Conservation (phyloP, 2,113 vertebrate species). For the Chloebia gouldiae region DNA sequence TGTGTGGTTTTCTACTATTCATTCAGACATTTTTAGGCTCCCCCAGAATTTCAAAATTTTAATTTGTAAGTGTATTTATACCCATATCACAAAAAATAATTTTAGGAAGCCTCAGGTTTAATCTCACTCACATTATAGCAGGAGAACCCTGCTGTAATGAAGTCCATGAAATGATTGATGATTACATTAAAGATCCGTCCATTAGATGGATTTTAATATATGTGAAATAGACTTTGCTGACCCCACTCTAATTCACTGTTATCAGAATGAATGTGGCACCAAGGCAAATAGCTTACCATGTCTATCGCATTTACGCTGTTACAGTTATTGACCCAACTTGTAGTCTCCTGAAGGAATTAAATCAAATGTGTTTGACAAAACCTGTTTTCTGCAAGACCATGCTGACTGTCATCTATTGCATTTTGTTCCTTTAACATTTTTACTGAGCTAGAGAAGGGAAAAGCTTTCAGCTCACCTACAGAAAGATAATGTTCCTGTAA, state of each 20-base stretch:
- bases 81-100: neutral
- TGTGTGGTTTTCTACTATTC: neutral
- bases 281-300: neutral
- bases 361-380: neutral
- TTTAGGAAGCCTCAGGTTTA: neutral
- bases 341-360: neutral
- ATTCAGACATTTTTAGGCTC: neutral
- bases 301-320: neutral
- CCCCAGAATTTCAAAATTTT: neutral
- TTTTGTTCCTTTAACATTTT: neutral
- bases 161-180: neutral
- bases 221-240: neutral
- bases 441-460: neutral
- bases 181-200: neutral
- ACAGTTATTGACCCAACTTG: neutral
- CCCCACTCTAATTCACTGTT: neutral
- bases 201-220: neutral
- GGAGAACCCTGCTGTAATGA: neutral
- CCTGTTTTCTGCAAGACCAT: neutral
- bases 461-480: neutral
- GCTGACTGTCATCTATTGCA: neutral
- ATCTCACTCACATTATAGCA: neutral
- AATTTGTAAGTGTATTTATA: neutral
- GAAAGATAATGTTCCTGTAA: neutral
- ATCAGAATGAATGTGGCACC: conserved; percentile 2